Evolutionary conservation across 1,140 invertebrate genomes (phyloP).

Genomic region (Pomacea maculata): DNA sequence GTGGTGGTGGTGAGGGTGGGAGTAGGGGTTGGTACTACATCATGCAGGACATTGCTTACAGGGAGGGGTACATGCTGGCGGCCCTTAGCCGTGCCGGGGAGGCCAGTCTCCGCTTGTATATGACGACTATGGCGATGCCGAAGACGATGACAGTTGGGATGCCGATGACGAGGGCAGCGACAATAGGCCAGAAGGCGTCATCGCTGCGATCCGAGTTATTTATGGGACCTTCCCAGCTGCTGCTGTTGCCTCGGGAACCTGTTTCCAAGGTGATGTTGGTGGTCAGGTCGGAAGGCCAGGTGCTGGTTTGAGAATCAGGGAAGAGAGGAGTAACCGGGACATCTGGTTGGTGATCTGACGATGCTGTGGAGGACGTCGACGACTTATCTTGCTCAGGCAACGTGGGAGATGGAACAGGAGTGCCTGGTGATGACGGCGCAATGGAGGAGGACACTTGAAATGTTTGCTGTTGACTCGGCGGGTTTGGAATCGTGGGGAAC

Average conservation of each 20-base stretch:
- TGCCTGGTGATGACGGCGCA: too few relatives aligned
- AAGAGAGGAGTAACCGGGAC: too few relatives aligned
- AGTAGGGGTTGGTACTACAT: background rate
- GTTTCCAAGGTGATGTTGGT: background rate
- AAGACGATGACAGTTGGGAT: constrained; percentile 38
- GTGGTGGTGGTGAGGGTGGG: too few relatives aligned
- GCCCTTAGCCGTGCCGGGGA: constrained; percentile 4
- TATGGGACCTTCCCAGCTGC: background rate
- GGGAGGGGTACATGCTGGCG: constrained; percentile 18
- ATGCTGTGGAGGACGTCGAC: too few relatives aligned
- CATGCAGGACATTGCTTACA: background rate
- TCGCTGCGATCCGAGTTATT: background rate
- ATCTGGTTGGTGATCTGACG: too few relatives aligned
- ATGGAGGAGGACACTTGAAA: too few relatives aligned
- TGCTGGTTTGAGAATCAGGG: background rate
- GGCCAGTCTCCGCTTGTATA: constrained; percentile 31
- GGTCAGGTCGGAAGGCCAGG: background rate
- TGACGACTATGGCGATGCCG: constrained; percentile 36
- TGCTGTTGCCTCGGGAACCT: constrained; percentile 1
- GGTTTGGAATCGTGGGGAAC: too few relatives aligned
- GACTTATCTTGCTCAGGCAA: too few relatives aligned
- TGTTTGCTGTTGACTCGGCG: too few relatives aligned
- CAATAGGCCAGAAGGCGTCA: constrained; percentile 35
- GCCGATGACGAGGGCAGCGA: constrained; percentile 37
- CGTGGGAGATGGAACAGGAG: too few relatives aligned